Evolutionary conservation across 1,140 invertebrate species (phyloP).

Genomic region (Latrodectus geometricus): DNA sequence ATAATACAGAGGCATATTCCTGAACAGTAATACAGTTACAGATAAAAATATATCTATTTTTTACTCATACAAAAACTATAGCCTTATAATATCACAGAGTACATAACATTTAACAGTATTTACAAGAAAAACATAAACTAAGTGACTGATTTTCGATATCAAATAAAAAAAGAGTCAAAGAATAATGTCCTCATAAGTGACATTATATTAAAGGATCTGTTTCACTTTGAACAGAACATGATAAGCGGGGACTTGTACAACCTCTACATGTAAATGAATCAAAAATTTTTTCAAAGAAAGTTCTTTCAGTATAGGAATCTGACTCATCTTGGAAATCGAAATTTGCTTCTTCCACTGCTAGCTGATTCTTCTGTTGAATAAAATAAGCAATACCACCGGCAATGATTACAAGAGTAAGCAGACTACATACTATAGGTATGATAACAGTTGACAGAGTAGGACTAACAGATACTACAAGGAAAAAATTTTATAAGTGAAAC

Average conservation of each 20-base stretch:
- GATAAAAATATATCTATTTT: neutral
- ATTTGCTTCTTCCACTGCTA: constrained; percentile 59
- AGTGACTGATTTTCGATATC: neutral
- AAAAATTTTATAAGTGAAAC: neutral
- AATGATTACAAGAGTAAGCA: constrained; percentile 52
- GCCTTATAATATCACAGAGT: neutral
- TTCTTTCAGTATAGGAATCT: constrained; percentile 34
- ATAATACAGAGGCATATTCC: too few species aligned
- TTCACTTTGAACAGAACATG: constrained; percentile 26
- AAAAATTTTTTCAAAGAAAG: constrained; percentile 56
- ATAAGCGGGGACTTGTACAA: neutral
- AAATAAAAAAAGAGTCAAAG: neutral
- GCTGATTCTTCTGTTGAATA: constrained; percentile 48
- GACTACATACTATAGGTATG: constrained; percentile 57
- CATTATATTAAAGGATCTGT: constrained; percentile 31
- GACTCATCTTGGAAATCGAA: constrained; percentile 62
- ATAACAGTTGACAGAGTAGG: constrained; percentile 61
- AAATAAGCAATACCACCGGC: constrained; percentile 50
- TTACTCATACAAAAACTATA: neutral
- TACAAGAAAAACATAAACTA: neutral
- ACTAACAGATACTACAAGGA: constrained; percentile 40
- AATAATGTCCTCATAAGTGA: neutral
- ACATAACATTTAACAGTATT: neutral
- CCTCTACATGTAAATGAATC: constrained; percentile 51
- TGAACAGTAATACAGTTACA: too few species aligned